Conservation (phyloP, 2,888 invertebrate genomes). For the Sepiola atlantica region DNA sequence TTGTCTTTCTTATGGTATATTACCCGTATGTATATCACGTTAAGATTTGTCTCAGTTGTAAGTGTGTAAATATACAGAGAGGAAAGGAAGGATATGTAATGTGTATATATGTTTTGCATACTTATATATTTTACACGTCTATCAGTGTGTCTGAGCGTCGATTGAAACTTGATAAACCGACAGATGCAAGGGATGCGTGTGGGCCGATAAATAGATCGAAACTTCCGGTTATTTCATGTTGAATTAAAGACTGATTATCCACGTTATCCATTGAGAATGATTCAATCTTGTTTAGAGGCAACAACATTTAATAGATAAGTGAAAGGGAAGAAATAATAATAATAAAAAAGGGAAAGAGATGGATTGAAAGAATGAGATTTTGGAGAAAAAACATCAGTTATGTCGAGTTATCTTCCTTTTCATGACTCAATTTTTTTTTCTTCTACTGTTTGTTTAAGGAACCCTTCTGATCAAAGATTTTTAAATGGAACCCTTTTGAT, state of each 20-base stretch:
- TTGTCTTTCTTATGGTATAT: too few relatives aligned
- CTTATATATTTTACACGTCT: background rate
- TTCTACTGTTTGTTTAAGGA: background rate
- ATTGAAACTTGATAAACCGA: background rate
- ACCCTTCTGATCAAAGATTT: background rate
- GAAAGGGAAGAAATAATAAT: background rate
- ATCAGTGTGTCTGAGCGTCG: background rate
- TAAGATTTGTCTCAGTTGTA: background rate
- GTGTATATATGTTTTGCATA: background rate
- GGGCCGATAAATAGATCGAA: background rate
- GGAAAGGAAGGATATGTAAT: too few relatives aligned
- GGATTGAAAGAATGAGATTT: background rate
- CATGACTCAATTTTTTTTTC: background rate
- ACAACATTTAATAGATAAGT: background rate
- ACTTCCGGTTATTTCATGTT: background rate
- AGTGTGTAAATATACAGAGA: background rate
- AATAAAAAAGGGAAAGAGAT: background rate
- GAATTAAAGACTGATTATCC: background rate
- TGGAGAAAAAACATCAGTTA: background rate
- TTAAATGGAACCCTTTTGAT: background rate
- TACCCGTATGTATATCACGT: too few relatives aligned
- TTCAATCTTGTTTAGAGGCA: background rate
- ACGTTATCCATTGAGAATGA: background rate
- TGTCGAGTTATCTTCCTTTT: background rate
- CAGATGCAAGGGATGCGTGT: background rate